These are phyloP conservation scores for Drosophila serrata DNA, from an alignment of 1,140 invertebrate species.

Conservation along the genomic window DNA sequence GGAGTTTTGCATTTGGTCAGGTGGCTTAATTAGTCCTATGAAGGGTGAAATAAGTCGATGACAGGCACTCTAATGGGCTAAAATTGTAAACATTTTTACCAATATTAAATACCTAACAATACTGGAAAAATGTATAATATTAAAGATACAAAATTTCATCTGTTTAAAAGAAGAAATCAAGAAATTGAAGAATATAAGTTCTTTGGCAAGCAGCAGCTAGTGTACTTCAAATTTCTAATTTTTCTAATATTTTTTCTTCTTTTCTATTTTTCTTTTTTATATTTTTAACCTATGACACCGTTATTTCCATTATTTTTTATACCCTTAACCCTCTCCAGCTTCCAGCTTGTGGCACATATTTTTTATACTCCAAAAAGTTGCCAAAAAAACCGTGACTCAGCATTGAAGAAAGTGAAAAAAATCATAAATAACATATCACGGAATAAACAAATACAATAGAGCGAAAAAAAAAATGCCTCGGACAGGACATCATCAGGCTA, in stretches of 20 bases:
- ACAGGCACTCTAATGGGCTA: slow-evolving; percentile 43
- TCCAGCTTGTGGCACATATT: neutral
- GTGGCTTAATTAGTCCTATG: slow-evolving; percentile 57
- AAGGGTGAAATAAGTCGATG: slow-evolving; percentile 1
- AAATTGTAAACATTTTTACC: neutral
- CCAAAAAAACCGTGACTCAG: slow-evolving; percentile 71
- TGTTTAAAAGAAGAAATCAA: neutral
- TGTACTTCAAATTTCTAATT: neutral
- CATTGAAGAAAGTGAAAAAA: slow-evolving; percentile 50
- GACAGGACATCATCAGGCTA: slow-evolving; percentile 39
- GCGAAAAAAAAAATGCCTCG: slow-evolving; percentile 23
- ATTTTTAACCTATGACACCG: slow-evolving; percentile 15
- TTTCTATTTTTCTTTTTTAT: neutral
- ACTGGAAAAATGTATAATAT: too few relatives aligned
- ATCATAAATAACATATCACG: slow-evolving; percentile 70
- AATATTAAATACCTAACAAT: too few relatives aligned
- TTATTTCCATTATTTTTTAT: neutral
- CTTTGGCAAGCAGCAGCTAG: neutral
- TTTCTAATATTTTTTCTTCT: neutral
- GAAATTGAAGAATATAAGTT: too few relatives aligned
- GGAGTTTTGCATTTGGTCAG: slow-evolving; percentile 36
- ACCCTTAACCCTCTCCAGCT: slow-evolving; percentile 45
- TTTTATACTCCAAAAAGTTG: neutral
- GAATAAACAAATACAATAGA: slow-evolving; percentile 69
- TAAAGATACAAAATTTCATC: neutral